Conservation (phyloP, 2,888 invertebrate species). For the Pterostichus niger region DNA sequence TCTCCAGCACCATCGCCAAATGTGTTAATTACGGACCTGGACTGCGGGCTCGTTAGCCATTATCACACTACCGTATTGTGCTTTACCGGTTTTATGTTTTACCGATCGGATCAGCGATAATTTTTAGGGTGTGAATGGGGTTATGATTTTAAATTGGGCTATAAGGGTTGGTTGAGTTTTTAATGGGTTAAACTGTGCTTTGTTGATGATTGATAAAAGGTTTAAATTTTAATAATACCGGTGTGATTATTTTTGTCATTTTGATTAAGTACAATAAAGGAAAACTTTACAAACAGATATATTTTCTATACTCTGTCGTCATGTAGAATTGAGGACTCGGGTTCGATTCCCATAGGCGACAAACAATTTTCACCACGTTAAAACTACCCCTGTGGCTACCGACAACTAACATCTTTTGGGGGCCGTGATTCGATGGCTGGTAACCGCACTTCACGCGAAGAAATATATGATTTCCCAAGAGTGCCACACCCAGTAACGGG, state of each 20-base stretch:
- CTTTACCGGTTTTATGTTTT: slow-evolving; percentile 37
- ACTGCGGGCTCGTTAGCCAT: slow-evolving; percentile 52
- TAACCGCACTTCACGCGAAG: too few relatives aligned
- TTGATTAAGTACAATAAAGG: neutral
- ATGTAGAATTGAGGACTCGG: too few relatives aligned
- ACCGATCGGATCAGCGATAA: slow-evolving; percentile 29
- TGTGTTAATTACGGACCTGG: slow-evolving; percentile 49
- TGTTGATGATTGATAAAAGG: slow-evolving; percentile 1
- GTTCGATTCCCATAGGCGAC: too few relatives aligned
- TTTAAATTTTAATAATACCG: slow-evolving; percentile 19
- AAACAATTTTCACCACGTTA: too few relatives aligned
- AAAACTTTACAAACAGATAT: too few relatives aligned
- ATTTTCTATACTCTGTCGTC: too few relatives aligned
- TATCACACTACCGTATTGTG: slow-evolving; percentile 41
- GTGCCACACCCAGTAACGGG: too few relatives aligned
- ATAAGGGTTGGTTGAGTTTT: slow-evolving; percentile 15
- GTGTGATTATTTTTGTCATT: neutral
- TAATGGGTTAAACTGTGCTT: slow-evolving; percentile 11
- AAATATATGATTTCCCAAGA: too few relatives aligned
- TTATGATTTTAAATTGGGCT: slow-evolving; percentile 49
- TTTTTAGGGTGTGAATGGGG: slow-evolving; percentile 17
- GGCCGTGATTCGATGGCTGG: too few relatives aligned
- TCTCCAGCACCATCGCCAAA: slow-evolving; percentile 37
- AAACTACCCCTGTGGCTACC: too few relatives aligned
- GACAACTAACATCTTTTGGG: too few relatives aligned